These are phyloP conservation scores for Drepana arcuata DNA, from an alignment of 1,140 invertebrate species.

Conservation along the genomic window DNA sequence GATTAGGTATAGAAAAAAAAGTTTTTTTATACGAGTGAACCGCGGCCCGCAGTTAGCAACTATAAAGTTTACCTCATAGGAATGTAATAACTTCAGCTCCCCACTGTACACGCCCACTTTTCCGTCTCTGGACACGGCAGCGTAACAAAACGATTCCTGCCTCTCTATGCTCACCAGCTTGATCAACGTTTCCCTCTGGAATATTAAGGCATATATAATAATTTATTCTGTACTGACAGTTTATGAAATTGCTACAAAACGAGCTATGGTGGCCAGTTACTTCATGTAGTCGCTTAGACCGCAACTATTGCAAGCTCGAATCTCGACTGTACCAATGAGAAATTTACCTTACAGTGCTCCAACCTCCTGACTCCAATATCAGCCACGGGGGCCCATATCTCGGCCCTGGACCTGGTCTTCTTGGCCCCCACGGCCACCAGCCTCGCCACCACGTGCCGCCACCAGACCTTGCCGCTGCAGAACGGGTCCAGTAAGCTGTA, in stretches of 20 bases:
- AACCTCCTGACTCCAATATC: conserved; percentile 13
- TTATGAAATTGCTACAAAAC: no score
- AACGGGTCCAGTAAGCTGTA: conserved; percentile 35
- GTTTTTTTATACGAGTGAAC: no score
- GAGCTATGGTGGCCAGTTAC: no score
- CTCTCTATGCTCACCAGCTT: conserved; percentile 70
- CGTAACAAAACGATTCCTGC: conserved; percentile 71
- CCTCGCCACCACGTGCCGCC: conserved; percentile 33
- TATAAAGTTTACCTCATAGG: conserved; percentile 47
- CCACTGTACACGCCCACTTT: conserved; percentile 71
- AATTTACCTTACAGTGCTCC: conserved; percentile 42
- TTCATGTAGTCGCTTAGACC: no score
- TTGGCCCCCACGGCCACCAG: conserved; percentile 29
- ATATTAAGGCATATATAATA: no score
- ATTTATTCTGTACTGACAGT: no score
- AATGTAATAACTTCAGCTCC: conserved; percentile 54
- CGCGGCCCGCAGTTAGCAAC: no score
- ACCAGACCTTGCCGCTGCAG: conserved; percentile 33
- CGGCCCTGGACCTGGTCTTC: conserved; percentile 24
- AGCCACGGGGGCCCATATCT: conserved; percentile 21
- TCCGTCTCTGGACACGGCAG: conserved; percentile 68
- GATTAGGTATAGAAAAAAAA: no score
- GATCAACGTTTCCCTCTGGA: conserved; percentile 72
- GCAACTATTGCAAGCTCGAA: no score
- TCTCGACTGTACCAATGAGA: no score